These are phyloP conservation scores for Eupithecia subumbrata DNA, from an alignment of 2,888 invertebrate genomes.

Conservation along the genomic window DNA sequence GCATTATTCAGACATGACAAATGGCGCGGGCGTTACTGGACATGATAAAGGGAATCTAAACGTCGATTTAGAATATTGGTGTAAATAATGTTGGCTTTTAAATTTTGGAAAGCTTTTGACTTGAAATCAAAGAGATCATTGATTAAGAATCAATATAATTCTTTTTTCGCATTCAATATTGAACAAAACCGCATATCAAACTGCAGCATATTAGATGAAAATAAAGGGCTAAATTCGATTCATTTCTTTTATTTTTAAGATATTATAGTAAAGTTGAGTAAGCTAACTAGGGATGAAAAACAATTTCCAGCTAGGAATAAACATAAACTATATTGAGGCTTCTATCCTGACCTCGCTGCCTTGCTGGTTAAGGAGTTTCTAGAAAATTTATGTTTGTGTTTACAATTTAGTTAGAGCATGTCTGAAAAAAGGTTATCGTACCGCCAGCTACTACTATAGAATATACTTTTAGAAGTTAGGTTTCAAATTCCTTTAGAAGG, in stretches of 20 bases:
- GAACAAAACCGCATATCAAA: too few species aligned
- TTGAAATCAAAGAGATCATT: not conserved
- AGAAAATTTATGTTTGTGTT: not conserved
- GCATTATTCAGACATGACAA: constrained; percentile 45
- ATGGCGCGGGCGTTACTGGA: constrained; percentile 37
- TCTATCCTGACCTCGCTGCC: too few species aligned
- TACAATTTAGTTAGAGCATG: not conserved
- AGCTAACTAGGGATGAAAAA: not conserved
- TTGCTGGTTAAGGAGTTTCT: not conserved
- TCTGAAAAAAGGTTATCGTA: not conserved
- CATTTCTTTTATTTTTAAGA: not conserved
- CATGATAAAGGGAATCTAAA: constrained; percentile 29
- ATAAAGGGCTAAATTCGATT: not conserved
- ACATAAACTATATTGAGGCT: not conserved
- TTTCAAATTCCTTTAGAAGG: not conserved
- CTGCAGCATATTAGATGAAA: not conserved
- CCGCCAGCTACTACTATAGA: not conserved
- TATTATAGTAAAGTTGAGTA: not conserved
- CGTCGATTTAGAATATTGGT: constrained; percentile 2
- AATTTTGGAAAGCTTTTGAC: not conserved
- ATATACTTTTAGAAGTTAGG: too few species aligned
- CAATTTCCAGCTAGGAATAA: not conserved
- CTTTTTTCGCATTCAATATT: too few species aligned
- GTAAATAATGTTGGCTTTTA: not conserved
- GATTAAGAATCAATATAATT: not conserved